phyloP scores from a whole-genome alignment of 1,140 invertebrate species.

The Drosophila lowei region DNA sequence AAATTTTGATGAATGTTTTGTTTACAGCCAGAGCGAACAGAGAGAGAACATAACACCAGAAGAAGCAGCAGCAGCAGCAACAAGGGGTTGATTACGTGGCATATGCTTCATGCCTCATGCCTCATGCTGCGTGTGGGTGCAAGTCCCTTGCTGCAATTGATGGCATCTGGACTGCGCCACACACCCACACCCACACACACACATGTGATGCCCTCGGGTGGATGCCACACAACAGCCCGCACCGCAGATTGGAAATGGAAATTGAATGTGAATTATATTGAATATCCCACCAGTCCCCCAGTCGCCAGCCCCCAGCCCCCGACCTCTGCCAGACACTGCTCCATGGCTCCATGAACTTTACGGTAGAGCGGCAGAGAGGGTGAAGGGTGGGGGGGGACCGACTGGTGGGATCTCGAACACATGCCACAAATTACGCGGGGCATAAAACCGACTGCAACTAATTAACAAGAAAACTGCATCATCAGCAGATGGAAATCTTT shows the following conservation, averaged over 20 bases:
- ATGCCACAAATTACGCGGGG: slow-evolving; percentile 66
- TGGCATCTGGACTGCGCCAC: slow-evolving; percentile 57
- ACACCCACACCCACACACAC: slow-evolving; percentile 48
- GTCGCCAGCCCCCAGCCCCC: slow-evolving; percentile 15
- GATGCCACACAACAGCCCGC: slow-evolving; percentile 8
- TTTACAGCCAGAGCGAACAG: slow-evolving; percentile 42
- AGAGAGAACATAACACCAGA: too few relatives aligned
- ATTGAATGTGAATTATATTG: slow-evolving; percentile 78
- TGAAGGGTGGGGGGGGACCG: not conserved
- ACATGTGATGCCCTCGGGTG: slow-evolving; percentile 48
- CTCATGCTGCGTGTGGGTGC: not conserved
- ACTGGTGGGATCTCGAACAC: slow-evolving; percentile 10
- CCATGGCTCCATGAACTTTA: slow-evolving; percentile 51
- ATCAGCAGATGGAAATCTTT: slow-evolving; percentile 41
- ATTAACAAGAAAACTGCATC: slow-evolving; percentile 72
- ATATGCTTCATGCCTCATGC: slow-evolving; percentile 7
- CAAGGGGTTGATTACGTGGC: slow-evolving; percentile 54
- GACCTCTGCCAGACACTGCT: slow-evolving; percentile 20
- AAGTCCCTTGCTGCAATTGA: slow-evolving; percentile 27
- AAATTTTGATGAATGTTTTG: slow-evolving; percentile 81
- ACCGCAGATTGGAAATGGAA: slow-evolving; percentile 68
- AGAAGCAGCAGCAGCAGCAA: slow-evolving; percentile 20
- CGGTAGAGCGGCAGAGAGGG: slow-evolving; percentile 21
- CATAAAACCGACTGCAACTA: slow-evolving; percentile 76
- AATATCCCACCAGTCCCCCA: slow-evolving; percentile 34